These are phyloP conservation scores for Ceyx melanurus DNA, from an alignment of 2,113 vertebrate species.

Conservation along the genomic window DNA sequence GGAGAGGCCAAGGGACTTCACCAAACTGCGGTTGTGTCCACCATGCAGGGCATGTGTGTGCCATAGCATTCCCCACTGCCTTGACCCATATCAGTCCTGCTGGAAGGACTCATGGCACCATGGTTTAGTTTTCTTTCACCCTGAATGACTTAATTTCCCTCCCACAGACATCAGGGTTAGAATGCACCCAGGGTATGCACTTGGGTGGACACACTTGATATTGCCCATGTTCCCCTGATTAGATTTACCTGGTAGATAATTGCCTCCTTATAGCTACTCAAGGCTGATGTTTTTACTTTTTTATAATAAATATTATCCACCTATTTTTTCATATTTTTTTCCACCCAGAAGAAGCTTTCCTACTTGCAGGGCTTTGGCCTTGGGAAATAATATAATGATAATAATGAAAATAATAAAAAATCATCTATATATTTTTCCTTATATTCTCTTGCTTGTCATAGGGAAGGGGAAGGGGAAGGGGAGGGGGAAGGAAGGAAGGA, in stretches of 20 bases:
- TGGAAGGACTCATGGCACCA: neutral
- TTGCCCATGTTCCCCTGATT: neutral
- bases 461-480: no score
- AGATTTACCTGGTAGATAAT: neutral
- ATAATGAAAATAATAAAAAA: no score
- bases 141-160: neutral
- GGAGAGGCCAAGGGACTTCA: neutral
- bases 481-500: no score
- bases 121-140: neutral
- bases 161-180: neutral
- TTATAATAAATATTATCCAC: neutral
- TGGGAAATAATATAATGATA: neutral
- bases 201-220: neutral
- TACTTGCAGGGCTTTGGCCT: neutral
- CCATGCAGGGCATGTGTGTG: fast-evolving
- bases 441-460: neutral
- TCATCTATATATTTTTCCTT: neutral
- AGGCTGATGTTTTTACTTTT: neutral
- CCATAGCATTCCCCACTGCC: neutral
- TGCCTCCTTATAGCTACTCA: neutral
- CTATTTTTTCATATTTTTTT: neutral
- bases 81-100: neutral
- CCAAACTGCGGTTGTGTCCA: neutral
- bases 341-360: neutral
- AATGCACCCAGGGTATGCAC: neutral